A percentile compares a stretch with the other conserved stretches of the same genome.
phyloP scores from a whole-genome alignment of 2,797 vertebrate genomes.

The Phataginus tetradactyla region DNA sequence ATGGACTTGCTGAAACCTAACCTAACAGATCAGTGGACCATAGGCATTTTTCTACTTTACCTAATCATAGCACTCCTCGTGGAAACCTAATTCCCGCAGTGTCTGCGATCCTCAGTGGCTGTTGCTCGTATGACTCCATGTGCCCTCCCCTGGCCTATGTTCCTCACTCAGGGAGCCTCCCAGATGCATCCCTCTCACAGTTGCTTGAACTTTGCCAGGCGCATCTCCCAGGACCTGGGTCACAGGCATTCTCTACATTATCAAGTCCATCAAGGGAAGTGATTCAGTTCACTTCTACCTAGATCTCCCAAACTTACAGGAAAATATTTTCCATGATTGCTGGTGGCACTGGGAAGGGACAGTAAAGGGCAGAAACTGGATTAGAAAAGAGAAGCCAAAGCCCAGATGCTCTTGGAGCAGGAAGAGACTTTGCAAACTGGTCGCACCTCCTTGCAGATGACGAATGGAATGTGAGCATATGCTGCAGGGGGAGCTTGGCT shows the following conservation, averaged over 20 bases:
- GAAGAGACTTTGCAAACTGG: slow-evolving; percentile 36
- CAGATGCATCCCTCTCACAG: fast-evolving
- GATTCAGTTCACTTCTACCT: not conserved
- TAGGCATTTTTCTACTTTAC: not conserved
- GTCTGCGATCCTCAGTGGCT: fast-evolving
- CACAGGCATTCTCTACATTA: fast-evolving
- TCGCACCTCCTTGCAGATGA: slow-evolving; percentile 57
- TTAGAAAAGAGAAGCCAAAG: slow-evolving; percentile 7
- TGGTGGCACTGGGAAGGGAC: not conserved
- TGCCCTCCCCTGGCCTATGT: fast-evolving
- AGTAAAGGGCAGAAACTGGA: not conserved
- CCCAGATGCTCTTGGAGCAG: slow-evolving; percentile 25
- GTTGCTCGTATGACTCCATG: fast-evolving
- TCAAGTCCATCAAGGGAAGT: not conserved
- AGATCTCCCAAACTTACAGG: not conserved
- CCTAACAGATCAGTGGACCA: fast-evolving
- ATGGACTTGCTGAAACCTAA: not conserved
- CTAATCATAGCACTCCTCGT: fast-evolving
- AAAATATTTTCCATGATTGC: not conserved
- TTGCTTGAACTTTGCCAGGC: fast-evolving
- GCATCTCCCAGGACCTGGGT: fast-evolving
- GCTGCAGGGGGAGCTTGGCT: slow-evolving; percentile 24
- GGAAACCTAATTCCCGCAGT: not conserved
- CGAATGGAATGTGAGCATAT: slow-evolving; percentile 66
- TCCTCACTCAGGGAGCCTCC: not conserved